These are phyloP conservation scores for Clarias magur DNA, from an alignment of 2,113 vertebrate species.

Conservation along the genomic window DNA sequence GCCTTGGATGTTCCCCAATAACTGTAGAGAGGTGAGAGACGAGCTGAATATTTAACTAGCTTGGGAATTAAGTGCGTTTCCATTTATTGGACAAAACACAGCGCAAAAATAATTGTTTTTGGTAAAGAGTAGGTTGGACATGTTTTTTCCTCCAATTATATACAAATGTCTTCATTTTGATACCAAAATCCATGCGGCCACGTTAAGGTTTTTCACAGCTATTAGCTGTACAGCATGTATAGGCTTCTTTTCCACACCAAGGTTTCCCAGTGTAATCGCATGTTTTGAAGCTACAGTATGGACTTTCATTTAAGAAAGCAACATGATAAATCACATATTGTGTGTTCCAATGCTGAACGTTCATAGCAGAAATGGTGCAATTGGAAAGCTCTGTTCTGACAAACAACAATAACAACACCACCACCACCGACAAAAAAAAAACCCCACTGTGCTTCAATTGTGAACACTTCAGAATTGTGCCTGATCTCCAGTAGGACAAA, in stretches of 20 bases:
- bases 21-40: constrained; percentile 12
- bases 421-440: neutral
- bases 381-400: neutral
- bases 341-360: neutral
- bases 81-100: neutral
- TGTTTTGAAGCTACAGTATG: neutral
- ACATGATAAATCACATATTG: neutral
- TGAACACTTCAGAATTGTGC: neutral
- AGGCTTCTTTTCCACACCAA: neutral
- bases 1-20: neutral
- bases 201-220: neutral
- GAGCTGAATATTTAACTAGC: constrained; percentile 17
- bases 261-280: neutral
- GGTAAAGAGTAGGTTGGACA: neutral
- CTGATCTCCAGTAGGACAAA: neutral
- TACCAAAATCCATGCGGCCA: neutral
- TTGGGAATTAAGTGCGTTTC: constrained; percentile 11
- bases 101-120: neutral
- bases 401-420: neutral
- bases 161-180: neutral
- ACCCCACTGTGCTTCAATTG: neutral
- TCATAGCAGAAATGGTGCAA: neutral
- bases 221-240: neutral
- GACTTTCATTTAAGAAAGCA: neutral
- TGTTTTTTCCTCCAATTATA: neutral